Base-by-base conservation (phyloP, 2,888 invertebrate genomes). In the Unio pictorum region DNA sequence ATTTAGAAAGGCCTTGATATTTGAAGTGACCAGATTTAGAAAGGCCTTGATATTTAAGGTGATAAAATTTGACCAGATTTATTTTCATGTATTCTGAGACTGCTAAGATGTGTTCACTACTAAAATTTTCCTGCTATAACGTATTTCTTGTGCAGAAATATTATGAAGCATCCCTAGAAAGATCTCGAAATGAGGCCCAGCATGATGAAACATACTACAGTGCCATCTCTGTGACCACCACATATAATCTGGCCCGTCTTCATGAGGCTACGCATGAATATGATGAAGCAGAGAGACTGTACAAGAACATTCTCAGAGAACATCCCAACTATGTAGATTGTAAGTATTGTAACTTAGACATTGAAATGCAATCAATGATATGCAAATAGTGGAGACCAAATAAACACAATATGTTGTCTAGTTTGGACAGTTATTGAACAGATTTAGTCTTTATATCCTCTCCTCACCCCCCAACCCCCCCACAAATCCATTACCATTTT, bases 291-390 rank as follows among this genome's bases (percentile, higher is more conserved):
- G 99, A 99, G 90, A 95, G 95, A 90, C 91, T 98, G 0, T 99
- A 99, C 91, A 99, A 99, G 89, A 96, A 96, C 85, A 98, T 99
- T 83, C 92, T 99, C 67, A 95, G 96, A 87, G 97, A 98, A 84
- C 98, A 99, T 93, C 98, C 98, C 0, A 98, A 98, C 89, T 99
- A 99, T 88, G 95, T 98, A 34, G 98, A 98, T 89, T 99, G 99
- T 91, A 78, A 86, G 89, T 79, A 11, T 6, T 59, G 11, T 5
- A 62, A 11, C 1, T 45, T 45, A 45, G 15, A 15, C 45, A 15
- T 45, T 45, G 15, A 45, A 45, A 45, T 45, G 15, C 15, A 45
- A 11, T 2, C 45, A 45, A 15, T 45, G 3, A 45, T 34, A 34
- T 34, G 34, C 34, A 34, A 34, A 34, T 15, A 45, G 34, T 34